Conservation (phyloP, 2,888 invertebrate genomes). For the Lagria hirta region DNA sequence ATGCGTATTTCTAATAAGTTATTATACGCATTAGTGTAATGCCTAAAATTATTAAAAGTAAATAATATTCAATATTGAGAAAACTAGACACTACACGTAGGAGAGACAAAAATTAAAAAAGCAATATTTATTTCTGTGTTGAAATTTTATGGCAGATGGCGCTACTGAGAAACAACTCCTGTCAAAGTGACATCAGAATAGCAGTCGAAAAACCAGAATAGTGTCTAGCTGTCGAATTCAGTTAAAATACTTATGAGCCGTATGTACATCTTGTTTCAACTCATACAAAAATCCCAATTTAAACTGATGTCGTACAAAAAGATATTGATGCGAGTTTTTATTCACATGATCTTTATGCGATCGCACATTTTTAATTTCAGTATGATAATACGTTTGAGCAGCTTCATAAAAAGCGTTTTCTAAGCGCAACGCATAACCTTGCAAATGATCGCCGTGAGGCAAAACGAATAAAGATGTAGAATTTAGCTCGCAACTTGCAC, state of each 20-base stretch:
- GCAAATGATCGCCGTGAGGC: constrained; percentile 85
- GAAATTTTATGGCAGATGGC: too few species aligned
- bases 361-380: constrained; percentile 83
- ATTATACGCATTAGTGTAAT: constrained; percentile 86
- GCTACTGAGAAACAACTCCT: too few species aligned
- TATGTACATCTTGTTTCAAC: constrained; percentile 83
- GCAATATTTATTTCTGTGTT: too few species aligned
- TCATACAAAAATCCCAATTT: constrained; percentile 96
- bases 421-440: constrained; percentile 72
- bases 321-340: constrained; percentile 85
- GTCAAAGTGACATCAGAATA: too few species aligned
- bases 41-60: constrained; percentile 61
- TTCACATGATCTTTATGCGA: constrained; percentile 88
- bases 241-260: constrained; percentile 71
- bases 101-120: too few species aligned
- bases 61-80: too few species aligned
- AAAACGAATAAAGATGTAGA: constrained; percentile 87
- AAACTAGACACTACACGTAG: too few species aligned
- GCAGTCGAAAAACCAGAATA: too few species aligned
- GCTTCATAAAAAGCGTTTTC: constrained; percentile 94
- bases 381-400: constrained; percentile 89
- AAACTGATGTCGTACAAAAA: constrained; percentile 94
- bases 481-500: constrained; percentile 87
- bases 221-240: too few species aligned
- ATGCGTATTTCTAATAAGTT: constrained; percentile 85